Evolutionary conservation across 2,888 invertebrate genomes (phyloP), one percentile per base, ranked within the genome.

Genomic region (Oxystoma pomonae): DNA sequence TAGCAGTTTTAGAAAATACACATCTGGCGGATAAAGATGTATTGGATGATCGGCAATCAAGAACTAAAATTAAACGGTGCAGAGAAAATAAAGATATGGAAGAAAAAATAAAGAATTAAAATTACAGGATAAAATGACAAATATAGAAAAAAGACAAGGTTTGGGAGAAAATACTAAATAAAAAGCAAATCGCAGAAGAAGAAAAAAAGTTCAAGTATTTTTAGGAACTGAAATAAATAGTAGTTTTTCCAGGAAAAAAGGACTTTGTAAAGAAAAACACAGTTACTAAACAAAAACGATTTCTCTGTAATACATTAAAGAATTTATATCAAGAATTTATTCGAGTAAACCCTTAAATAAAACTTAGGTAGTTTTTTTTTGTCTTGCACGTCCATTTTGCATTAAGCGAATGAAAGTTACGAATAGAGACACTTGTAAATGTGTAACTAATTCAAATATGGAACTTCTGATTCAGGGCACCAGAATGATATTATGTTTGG

Each of bases 321-420:
- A 58, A 51, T 51, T 17, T 51, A 1, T 20, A 58, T 20, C 49
- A 16, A 58, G 51, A 49, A 35, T 58, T 58, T 58, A 49, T 35
- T 35, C 35, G 35, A 1, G 17, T 19, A 2, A 49, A 35, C 16
- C n/a, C 17, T 19, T 3, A 51, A 50, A 16, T 12, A 2, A 16
- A 12, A 20, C 16, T 51, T 3, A 53, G 59, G 16, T 59, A 59
- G n/a, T 1, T 20, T 20, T 21, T 18, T 59, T 59, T 51, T 59
- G 59, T n/a, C 20, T 16, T 7, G 20, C 52, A 16, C 20, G 59
- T 5, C 52, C 59, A 16, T 59, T 59, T 20, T 59, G 52, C 52
- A 20, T 59, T 53, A 9, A 16, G n/a, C 5, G n/a, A 1, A 51
- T 52, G 1, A 59, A 51, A 20, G 16, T 35, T n/a, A 20, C 20